Conservation (phyloP, 2,888 invertebrate genomes). For the Xylota sylvarum region DNA sequence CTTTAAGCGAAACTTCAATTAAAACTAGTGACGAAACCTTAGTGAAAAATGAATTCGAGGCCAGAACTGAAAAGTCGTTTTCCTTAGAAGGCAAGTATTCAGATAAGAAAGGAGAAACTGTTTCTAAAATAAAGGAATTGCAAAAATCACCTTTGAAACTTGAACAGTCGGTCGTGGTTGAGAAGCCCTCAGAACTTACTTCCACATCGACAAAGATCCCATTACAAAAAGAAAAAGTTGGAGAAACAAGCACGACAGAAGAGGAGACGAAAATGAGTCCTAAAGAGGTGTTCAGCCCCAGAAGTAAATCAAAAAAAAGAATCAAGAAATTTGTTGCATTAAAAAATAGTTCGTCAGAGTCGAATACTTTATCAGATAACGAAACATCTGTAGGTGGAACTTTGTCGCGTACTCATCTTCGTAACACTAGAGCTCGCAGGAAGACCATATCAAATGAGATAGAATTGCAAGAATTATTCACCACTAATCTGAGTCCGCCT, state of each 20-base stretch:
- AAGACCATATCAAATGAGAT: slow-evolving; percentile 61
- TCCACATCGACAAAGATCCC: background rate
- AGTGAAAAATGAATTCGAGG: background rate
- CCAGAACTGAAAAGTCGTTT: too few relatives aligned
- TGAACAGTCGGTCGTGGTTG: background rate
- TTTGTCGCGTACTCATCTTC: background rate
- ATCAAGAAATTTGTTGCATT: slow-evolving; percentile 38
- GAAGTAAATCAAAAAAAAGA: slow-evolving; percentile 40
- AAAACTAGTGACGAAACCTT: background rate
- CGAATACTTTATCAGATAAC: slow-evolving; percentile 46
- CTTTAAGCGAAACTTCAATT: background rate
- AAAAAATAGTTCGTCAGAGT: slow-evolving; percentile 47
- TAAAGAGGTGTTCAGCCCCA: background rate
- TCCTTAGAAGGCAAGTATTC: background rate
- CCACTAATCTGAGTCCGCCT: slow-evolving; percentile 5
- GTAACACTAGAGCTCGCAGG: slow-evolving; percentile 52
- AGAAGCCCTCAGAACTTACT: background rate
- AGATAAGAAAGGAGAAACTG: background rate
- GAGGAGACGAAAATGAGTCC: background rate
- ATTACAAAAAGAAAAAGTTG: background rate
- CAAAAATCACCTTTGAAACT: background rate
- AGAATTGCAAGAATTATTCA: slow-evolving; percentile 27
- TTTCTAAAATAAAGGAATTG: background rate
- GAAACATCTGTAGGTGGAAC: slow-evolving; percentile 23
- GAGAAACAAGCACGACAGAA: background rate